Conservation (phyloP, 30 jellyfish, hydroid and myxozoan species). For the Sanderia malayensis region DNA sequence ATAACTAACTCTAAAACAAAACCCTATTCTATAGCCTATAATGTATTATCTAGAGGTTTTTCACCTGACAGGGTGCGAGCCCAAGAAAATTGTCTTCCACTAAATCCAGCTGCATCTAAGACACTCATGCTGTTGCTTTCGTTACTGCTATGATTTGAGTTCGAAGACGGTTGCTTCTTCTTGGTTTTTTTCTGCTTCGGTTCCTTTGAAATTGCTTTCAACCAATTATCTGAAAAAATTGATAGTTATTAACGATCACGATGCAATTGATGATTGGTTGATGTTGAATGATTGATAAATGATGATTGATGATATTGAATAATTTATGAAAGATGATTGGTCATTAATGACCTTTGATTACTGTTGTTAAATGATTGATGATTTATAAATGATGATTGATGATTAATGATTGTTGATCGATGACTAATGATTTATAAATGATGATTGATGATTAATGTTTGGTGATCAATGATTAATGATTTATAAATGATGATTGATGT, state of each 20-base stretch:
- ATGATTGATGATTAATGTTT: too few relatives aligned
- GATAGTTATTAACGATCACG: background rate
- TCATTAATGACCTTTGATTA: too few relatives aligned
- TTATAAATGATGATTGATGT: too few relatives aligned
- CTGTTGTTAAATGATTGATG: too few relatives aligned
- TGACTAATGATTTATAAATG: too few relatives aligned
- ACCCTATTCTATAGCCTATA: too few relatives aligned
- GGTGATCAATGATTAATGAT: too few relatives aligned
- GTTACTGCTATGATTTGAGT: conserved; percentile 35
- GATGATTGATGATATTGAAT: background rate
- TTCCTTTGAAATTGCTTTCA: conserved; percentile 70
- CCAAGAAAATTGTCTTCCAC: conserved; percentile 91
- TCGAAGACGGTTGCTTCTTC: conserved; percentile 38
- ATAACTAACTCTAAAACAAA: too few relatives aligned
- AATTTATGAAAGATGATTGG: background rate
- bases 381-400: too few relatives aligned
- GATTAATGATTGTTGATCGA: too few relatives aligned
- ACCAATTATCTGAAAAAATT: conserved; percentile 69
- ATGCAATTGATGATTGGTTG: background rate
- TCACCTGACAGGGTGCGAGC: conserved; percentile 52
- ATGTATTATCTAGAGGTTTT: too few relatives aligned
- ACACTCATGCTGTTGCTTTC: conserved; percentile 81
- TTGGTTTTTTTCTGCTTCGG: conserved; percentile 56
- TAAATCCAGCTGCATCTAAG: conserved; percentile 93
- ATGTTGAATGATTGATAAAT: background rate